These are phyloP conservation scores for Ligdia adustata DNA, from an alignment of 2,888 invertebrate genomes.

Conservation along the genomic window DNA sequence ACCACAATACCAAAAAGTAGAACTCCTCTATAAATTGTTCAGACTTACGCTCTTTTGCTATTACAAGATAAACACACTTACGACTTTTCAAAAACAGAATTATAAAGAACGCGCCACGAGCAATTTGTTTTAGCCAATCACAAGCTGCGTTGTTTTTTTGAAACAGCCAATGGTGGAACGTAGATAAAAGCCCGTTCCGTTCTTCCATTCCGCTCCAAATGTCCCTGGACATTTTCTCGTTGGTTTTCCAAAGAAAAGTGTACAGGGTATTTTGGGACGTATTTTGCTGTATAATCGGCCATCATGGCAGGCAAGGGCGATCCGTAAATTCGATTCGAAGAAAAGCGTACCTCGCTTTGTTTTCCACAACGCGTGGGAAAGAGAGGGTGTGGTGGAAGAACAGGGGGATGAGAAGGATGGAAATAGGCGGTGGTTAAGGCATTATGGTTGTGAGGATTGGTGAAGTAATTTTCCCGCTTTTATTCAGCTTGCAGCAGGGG, in stretches of 20 bases:
- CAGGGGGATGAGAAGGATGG: conserved; percentile 48
- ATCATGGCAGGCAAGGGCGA: conserved; percentile 80
- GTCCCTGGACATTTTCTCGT: conserved; percentile 58
- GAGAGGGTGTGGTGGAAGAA: conserved; percentile 44
- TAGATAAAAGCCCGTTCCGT: conserved; percentile 74
- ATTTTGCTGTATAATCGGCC: conserved; percentile 83
- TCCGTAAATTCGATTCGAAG: conserved; percentile 62
- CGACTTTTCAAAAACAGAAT: conserved; percentile 61
- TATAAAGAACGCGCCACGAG: conserved; percentile 74
- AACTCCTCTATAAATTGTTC: conserved; percentile 26
- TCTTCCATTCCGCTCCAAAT: conserved; percentile 56
- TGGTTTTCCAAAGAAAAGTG: conserved; percentile 53
- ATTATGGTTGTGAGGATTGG: conserved; percentile 51
- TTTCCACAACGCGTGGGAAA: conserved; percentile 51
- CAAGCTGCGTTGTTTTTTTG: conserved; percentile 72
- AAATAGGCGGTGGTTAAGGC: conserved; percentile 59
- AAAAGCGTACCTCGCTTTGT: conserved; percentile 71
- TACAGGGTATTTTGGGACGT: conserved; percentile 66
- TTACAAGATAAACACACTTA: conserved; percentile 44
- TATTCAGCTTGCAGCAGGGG: conserved; percentile 66
- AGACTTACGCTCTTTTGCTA: conserved; percentile 47
- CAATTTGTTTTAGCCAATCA: conserved; percentile 85
- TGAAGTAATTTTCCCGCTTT: conserved; percentile 80
- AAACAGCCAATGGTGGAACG: conserved; percentile 79
- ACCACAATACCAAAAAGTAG: conserved; percentile 39